Evolutionary conservation across 2,113 vertebrate genomes (phyloP), one percentile per base, ranked within the genome.

Genomic region (Dasyprocta punctata): DNA sequence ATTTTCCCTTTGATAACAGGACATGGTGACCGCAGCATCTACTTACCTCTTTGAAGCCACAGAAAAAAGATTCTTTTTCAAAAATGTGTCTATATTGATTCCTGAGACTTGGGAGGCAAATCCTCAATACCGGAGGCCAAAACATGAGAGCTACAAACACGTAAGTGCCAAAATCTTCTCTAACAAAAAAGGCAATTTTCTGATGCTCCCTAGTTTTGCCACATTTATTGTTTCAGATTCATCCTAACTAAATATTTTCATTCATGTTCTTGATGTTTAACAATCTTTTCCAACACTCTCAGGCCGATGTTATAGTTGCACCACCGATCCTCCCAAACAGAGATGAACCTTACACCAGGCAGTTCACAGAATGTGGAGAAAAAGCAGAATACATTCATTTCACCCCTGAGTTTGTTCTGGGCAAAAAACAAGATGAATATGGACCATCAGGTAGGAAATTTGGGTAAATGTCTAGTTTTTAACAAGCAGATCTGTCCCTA

Each of bases 301-400:
- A 99, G 99, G 98, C 98, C 33, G 98, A 98, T 92, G 96, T 99
- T 87, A 97, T 97, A 90, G 97, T 99, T 85, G 97, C 98, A 75
- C 83, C 91, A n/a, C 95, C 97, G 44, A 69, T 85, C 9, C 0
- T 95, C 44, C 94, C 93, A n/a, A 80, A 97, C 33, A 96, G 78
- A 85, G 98, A 98, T 96, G 98, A 98, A 20, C 99, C 98, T 5
- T 98, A 98, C 20, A 99, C 99, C 16, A 95, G 95, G 14, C 98
- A 98, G n/a, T 98, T 98, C 67, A 97, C 47, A 61, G 63, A 24
- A 3, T 99, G 99, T 96, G 98, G 41, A 80, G 86, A 92, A 22
- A 95, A 94, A 80, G 98, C 98, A 77, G 91, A 87, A 49, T 98
- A 98, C 63, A 99, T 99, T 95, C 98, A 98, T 88, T 96, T 99